Evolutionary conservation across 2,113 vertebrate genomes (phyloP).

Genomic region (Ictidomys tridecemlineatus): DNA sequence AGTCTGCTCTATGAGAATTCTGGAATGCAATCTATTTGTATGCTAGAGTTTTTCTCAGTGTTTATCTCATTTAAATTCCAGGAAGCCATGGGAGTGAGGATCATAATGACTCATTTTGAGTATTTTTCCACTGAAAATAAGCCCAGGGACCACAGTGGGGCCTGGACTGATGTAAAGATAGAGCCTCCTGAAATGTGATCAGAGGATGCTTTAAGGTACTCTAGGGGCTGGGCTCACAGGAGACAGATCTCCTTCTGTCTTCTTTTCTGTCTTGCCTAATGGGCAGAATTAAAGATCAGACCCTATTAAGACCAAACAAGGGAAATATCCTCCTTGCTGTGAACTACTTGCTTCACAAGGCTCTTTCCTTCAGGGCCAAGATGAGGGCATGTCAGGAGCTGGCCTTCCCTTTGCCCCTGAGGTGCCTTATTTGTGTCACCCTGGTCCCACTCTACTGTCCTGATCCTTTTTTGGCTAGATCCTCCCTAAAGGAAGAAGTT

Average conservation of each 20-base stretch:
- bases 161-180: neutral
- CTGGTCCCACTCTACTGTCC: neutral
- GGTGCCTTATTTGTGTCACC: neutral
- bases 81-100: neutral
- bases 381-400: neutral
- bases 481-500: neutral
- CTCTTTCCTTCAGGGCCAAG: neutral
- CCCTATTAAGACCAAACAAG: neutral
- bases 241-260: neutral
- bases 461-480: neutral
- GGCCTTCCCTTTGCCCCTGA: neutral
- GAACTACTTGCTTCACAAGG: neutral
- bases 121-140: slow-evolving; percentile 48
- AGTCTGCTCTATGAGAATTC: slow-evolving; percentile 24
- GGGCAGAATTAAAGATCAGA: neutral
- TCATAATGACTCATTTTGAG: slow-evolving; percentile 22
- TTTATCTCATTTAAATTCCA: slow-evolving; percentile 51
- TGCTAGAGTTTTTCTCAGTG: neutral
- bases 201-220: too few species aligned
- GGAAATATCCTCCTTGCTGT: neutral
- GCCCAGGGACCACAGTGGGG: neutral
- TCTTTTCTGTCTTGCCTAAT: neutral
- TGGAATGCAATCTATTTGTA: slow-evolving; percentile 28
- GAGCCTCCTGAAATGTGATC: neutral
- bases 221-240: neutral